Percentiles rank a stretch among this genome's conserved stretches.
Conservation (phyloP, 2,888 invertebrate species). For the Acanthosepion lycidas region DNA sequence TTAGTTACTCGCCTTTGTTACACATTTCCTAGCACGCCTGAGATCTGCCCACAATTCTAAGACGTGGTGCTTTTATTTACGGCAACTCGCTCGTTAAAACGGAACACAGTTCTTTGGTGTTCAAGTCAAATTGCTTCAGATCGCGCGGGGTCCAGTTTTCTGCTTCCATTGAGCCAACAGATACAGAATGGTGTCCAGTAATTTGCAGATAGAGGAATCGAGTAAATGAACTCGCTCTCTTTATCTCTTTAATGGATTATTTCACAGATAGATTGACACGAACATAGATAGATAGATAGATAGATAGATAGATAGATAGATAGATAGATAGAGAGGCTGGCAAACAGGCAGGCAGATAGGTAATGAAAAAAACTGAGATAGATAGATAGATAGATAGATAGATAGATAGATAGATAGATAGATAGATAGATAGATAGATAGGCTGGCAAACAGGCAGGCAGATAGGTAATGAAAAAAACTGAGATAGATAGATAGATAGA, state of each 20-base stretch:
- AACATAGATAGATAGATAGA: too few relatives aligned
- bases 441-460: too few relatives aligned
- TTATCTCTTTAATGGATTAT: background rate
- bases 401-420: background rate
- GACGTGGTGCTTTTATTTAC: background rate
- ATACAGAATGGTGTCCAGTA: background rate
- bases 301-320: background rate
- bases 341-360: too few relatives aligned
- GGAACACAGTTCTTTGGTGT: background rate
- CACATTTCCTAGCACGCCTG: background rate
- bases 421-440: background rate
- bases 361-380: background rate
- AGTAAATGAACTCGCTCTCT: background rate
- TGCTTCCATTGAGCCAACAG: background rate
- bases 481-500: background rate
- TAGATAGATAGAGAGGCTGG: background rate
- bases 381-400: background rate
- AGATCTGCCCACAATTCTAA: background rate
- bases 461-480: background rate
- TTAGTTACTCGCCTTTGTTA: background rate
- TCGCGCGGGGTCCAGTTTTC: background rate
- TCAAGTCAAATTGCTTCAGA: background rate
- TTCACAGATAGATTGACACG: background rate
- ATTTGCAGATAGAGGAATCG: background rate
- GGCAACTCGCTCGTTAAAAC: background rate